Conservation (phyloP, 1,140 invertebrate species). For the Sycophaga agraensis region DNA sequence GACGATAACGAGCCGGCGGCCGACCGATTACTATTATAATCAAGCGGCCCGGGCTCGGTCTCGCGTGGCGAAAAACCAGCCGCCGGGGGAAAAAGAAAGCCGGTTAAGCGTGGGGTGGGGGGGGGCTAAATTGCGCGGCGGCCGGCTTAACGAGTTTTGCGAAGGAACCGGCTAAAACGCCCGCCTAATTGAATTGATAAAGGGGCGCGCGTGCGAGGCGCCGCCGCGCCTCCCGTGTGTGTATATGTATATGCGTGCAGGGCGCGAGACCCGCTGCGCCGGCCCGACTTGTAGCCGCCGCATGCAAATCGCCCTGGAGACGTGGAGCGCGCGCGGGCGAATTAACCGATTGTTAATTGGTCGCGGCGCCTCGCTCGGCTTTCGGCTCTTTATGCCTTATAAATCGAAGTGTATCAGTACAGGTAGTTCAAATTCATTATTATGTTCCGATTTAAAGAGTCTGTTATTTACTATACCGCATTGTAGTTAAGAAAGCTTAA, state of each 20-base stretch:
- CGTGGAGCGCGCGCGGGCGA: no score
- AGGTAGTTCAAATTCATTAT: no score
- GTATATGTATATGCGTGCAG: background rate
- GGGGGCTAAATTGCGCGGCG: conserved; percentile 1
- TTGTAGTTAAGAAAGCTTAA: no score
- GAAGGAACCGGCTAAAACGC: conserved; percentile 16
- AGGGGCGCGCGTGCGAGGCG: background rate
- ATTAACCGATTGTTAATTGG: no score
- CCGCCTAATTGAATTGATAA: conserved; percentile 32
- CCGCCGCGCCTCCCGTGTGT: background rate
- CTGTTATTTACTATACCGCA: no score
- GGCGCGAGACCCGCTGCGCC: background rate
- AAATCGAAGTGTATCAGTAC: no score
- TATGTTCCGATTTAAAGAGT: no score
- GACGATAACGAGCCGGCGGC: conserved; percentile 49
- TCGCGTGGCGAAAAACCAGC: background rate
- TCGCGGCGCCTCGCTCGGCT: no score
- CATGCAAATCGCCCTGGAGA: no score
- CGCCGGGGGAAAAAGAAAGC: conserved; percentile 7
- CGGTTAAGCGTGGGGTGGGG: background rate
- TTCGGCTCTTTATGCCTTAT: no score
- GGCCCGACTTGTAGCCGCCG: no score
- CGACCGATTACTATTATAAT: conserved; percentile 53
- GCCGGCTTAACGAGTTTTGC: conserved; percentile 21
- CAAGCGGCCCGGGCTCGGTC: conserved; percentile 24